Evolutionary conservation across 2,888 invertebrate genomes (phyloP).

Genomic region (Eupithecia abbreviata): DNA sequence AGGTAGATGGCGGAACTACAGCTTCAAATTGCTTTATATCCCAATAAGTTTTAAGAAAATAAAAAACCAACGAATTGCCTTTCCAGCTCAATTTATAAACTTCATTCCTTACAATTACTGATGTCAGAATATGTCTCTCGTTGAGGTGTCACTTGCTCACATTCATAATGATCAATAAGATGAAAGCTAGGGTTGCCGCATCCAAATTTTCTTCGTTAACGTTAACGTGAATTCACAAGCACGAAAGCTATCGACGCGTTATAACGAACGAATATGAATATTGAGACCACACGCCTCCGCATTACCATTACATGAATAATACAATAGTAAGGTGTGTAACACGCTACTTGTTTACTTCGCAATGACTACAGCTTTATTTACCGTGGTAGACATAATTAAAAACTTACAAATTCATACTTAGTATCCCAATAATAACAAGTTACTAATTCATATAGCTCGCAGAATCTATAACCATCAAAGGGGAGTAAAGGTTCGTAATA

Average conservation of each 20-base stretch:
- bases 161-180: neutral
- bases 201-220: conserved; percentile 41
- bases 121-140: neutral
- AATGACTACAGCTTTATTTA: neutral
- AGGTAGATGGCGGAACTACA: too few relatives aligned
- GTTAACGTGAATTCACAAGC: conserved; percentile 43
- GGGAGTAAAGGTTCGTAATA: too few relatives aligned
- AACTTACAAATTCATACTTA: neutral
- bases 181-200: conserved; percentile 38
- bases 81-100: neutral
- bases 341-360: conserved; percentile 16
- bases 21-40: too few relatives aligned
- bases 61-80: neutral
- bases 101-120: neutral
- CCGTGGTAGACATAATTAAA: neutral
- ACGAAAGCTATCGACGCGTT: conserved; percentile 70
- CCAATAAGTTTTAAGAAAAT: neutral
- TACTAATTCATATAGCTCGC: too few relatives aligned
- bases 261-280: conserved; percentile 83
- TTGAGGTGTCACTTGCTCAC: neutral
- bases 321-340: conserved; percentile 18
- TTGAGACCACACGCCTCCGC: conserved; percentile 61
- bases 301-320: conserved; percentile 60
- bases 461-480: too few relatives aligned
- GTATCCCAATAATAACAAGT: too few relatives aligned